Base-by-base conservation (phyloP, 2,113 vertebrate genomes). In the Seriola dumerili region DNA sequence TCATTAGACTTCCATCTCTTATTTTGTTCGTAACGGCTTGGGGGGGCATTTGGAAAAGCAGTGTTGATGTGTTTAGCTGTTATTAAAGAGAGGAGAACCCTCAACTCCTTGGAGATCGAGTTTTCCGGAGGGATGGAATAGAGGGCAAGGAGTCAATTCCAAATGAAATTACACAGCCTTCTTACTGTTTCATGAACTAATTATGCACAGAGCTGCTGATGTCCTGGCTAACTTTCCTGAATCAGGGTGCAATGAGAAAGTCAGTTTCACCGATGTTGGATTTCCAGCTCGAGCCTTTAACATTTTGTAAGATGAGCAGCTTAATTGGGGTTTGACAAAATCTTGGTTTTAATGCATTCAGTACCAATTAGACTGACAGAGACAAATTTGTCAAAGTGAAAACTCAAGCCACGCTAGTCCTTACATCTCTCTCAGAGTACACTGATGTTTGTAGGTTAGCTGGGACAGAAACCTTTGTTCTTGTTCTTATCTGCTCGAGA, bases 1-100 rank as follows among this genome's bases (percentile, higher is more conserved):
- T 94, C 91, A 93, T 93, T 93, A 93, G 81, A 80, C 88, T 83
- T 90, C 89, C 81, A 87, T 94, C 89, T 92, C 84, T 88, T 92
- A 85, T 84, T 90, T 91, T 89, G 85, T 81, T 91, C 61, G 65
- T 90, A 90, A 87, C 75, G 63, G 91, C 86, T 91, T 44, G 65
- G 68, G 71, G 83, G 86, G 76, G 66, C 61, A 59, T 88, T 78
- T 62, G 80, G 78, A 86, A 77, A 79, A 87, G 84, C 81, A 32
- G 54, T 83, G 85, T 92, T 89, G 92, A 93, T 92, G 89, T 92
- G 89, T 94, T 94, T 91, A 90, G 90, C 74, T 90, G 87, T 85
- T 93, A 92, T 92, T 94, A 91, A 85, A 88, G 86, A 87, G 59
- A 83, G 88, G 81, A 68, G 81, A 91, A 79, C 87, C 79, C 83